A percentile compares a stretch with the other conserved stretches of the same genome.
Conservation (phyloP, 2,113 vertebrate genomes). For the Grallaria varia region DNA sequence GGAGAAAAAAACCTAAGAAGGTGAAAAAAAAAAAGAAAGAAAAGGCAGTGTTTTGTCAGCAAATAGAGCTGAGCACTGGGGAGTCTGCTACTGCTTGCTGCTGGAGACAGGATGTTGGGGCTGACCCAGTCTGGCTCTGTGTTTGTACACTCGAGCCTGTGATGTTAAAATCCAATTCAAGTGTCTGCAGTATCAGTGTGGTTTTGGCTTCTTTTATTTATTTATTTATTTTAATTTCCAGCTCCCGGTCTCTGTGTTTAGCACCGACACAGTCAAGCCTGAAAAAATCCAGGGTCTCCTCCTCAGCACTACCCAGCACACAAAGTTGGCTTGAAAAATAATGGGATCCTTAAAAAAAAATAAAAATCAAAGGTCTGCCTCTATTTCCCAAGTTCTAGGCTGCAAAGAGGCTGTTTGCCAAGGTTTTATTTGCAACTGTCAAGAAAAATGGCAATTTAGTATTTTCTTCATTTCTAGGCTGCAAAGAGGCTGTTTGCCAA, state of each 20-base stretch:
- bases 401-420: neutral
- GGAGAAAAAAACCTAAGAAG: fast-evolving
- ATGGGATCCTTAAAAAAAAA: neutral
- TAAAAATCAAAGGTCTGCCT: neutral
- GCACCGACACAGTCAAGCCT: fast-evolving
- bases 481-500: neutral
- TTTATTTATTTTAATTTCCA: neutral
- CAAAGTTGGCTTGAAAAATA: neutral
- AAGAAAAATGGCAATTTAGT: neutral
- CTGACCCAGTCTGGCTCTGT: neutral
- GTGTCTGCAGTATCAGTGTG: neutral
- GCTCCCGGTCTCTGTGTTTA: neutral
- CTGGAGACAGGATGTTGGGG: slow-evolving; percentile 33
- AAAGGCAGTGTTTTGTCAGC: neutral
- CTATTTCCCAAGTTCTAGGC: neutral
- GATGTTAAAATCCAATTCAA: neutral
- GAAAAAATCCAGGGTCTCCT: neutral
- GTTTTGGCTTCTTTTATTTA: neutral
- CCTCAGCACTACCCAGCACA: neutral
- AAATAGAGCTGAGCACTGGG: neutral
- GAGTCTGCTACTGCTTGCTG: slow-evolving; percentile 41
- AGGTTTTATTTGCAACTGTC: neutral
- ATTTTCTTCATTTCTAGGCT: neutral
- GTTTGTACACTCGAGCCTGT: neutral
- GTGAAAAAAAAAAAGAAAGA: fast-evolving